Evolutionary conservation across 2,888 invertebrate genomes (phyloP), one percentile per base, ranked within the genome.

Genomic region (Plutella xylostella): DNA sequence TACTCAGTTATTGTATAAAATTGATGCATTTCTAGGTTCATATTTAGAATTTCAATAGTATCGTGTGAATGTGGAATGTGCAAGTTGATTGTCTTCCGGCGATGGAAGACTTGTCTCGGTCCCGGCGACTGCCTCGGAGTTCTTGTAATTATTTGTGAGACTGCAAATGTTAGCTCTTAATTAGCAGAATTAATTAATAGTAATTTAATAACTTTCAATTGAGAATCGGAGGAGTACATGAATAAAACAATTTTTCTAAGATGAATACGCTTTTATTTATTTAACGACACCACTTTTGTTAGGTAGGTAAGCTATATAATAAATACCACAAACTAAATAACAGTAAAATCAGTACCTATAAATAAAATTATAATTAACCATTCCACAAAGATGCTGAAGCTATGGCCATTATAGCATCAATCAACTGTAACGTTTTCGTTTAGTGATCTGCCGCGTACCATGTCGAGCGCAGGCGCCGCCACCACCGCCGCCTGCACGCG

Each of bases 91-190:
- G 55, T 56, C 55, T 60, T 61, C 62, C 55, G 11, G 22, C 15
- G 25, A 39, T 25, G 14, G 22, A 14, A 25, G 15, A 15, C 56
- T 55, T 60, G 72, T 73, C 73, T 76, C 72, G 39, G 61, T 61
- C 66, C 59, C 55, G 46, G 72, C 69, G 77, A 68, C 74, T 66
- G 72, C 69, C 76, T 79, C 74, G 71, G 65, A 76, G 73, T 77
- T 73, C 63, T 70, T 68, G 73, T 75, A 77, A 77, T 76, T 72
- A 68, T 73, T 64, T 74, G 68, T 79, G 80, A 83, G 82, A 83
- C 82, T 83, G 82, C 82, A 75, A 72, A 71, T 77, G 75, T 79
- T 82, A 83, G 82, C 66, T 78, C 59, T 69, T 82, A 82, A 82
- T 78, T 78, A 79, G 74, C 68, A 65, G 61, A 67, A 59, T 71